Base-by-base conservation (phyloP, 1,140 invertebrate species). In the Dysdera silvatica region DNA sequence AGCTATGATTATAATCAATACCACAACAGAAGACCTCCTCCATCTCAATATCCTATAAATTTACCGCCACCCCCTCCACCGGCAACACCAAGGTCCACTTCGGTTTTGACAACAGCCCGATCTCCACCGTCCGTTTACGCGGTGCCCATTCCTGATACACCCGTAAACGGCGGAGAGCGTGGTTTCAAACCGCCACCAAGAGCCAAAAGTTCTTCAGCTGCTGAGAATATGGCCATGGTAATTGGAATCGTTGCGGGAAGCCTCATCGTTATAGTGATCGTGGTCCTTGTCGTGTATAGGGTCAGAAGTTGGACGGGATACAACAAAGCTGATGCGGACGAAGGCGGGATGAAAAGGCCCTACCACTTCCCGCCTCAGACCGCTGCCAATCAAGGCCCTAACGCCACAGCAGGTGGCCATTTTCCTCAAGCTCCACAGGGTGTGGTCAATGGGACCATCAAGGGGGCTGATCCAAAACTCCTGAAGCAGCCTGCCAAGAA, bases 231-330 rank as follows among this genome's bases (percentile, higher is more conserved):
- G 3, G 73, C 76, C 2, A 79, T 92, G 67, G 86, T 92, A 43
- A 89, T 93, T 37, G 87, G 88, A 52, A 92, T 95, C 63, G 90
- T 94, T 58, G 91, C 90, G 1, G 91, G 88, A 24, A 87, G 91
- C 7, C 79, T 96, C 41, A 93, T 96, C 70, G 89, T 89, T 26
- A 87, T 96, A 61, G 87, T 97, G 14, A 81, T 95, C 32, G 85
- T 96, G 55, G 88, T 93, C 20, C 83, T 95, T 32, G 83, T 94
- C 49, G 86, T 96, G 58, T 82, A 95, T 66, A 91, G 91, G 75
- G 90, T 89, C 76, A 88, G 91, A 75, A 87, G 87, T 67, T 82
- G 89, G 48, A 84, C 89, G n/a, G 88, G 93, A 73, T 84, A 86
- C 8, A n/a, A n/a, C n/a, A n/a, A n/a, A n/a, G 87, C 86, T 18